Conservation (phyloP, 2,888 invertebrate species). For the Lissocephala sabroskyi region DNA sequence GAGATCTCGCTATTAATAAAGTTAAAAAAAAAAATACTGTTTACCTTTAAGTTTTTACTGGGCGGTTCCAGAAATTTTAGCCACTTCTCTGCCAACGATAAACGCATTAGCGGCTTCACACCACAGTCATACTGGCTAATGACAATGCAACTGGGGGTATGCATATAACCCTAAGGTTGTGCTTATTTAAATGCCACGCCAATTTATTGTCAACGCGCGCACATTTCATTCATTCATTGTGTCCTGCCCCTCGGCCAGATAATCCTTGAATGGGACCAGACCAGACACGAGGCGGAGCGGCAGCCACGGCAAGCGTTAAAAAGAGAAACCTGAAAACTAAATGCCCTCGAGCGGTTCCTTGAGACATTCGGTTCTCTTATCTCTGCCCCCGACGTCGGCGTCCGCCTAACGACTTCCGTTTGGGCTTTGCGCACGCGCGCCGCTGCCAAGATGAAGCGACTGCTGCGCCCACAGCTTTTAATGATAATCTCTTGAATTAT, state of each 20-base stretch:
- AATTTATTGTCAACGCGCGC: constrained; percentile 58
- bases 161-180: constrained; percentile 5
- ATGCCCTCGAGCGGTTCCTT: constrained; percentile 42
- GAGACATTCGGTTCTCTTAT: constrained; percentile 40
- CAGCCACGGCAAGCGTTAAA: no score
- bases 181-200: constrained; percentile 61
- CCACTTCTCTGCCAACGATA: no score
- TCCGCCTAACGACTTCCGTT: constrained; percentile 59
- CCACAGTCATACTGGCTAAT: constrained; percentile 15
- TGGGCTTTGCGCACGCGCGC: constrained; percentile 59
- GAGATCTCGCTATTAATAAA: no score
- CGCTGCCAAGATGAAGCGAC: neutral
- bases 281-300: constrained; percentile 1
- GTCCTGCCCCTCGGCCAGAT: constrained; percentile 43
- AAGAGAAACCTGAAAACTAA: constrained; percentile 9
- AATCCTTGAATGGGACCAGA: constrained; percentile 50
- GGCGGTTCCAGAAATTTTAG: no score
- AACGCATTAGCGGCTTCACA: constrained; percentile 50
- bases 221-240: constrained; percentile 51
- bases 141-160: neutral
- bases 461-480: constrained; percentile 69
- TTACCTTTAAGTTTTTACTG: no score
- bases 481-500: constrained; percentile 72
- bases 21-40: no score
- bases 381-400: constrained; percentile 15